Evolutionary conservation across 2,113 vertebrate genomes (phyloP).

Genomic region (Tupaia tana): DNA sequence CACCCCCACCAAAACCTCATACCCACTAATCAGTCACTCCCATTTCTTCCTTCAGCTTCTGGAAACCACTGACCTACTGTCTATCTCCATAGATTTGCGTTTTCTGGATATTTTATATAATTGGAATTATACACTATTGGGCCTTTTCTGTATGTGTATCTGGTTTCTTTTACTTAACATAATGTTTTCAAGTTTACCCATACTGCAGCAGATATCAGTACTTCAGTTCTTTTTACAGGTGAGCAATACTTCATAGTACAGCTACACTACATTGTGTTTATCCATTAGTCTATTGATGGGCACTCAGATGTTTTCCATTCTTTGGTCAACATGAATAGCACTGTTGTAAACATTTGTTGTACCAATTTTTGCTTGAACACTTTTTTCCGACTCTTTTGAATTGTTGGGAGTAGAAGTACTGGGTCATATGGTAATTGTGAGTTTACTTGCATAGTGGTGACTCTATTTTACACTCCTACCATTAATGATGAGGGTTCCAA

Average conservation of each 20-base stretch:
- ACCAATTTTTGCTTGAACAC: neutral
- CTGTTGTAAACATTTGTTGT: neutral
- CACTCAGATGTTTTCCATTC: neutral
- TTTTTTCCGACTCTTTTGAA: neutral
- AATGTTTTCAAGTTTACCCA: neutral
- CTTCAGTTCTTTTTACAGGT: neutral
- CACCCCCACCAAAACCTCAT: neutral
- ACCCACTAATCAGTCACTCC: neutral
- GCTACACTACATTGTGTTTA: neutral
- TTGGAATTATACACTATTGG: neutral
- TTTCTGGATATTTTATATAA: neutral
- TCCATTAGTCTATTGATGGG: neutral
- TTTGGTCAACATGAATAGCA: neutral
- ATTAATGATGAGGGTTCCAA: neutral
- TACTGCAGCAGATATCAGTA: neutral
- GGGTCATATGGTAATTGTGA: neutral
- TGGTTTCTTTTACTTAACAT: neutral
- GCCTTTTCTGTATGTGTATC: neutral
- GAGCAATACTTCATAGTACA: neutral
- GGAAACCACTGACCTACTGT: neutral
- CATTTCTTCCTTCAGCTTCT: neutral
- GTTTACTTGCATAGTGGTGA: neutral
- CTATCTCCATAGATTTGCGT: neutral
- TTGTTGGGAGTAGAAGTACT: neutral
- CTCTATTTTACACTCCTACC: neutral